Evolutionary conservation across 2,113 vertebrate genomes (phyloP).

Genomic region (Oplegnathus fasciatus): DNA sequence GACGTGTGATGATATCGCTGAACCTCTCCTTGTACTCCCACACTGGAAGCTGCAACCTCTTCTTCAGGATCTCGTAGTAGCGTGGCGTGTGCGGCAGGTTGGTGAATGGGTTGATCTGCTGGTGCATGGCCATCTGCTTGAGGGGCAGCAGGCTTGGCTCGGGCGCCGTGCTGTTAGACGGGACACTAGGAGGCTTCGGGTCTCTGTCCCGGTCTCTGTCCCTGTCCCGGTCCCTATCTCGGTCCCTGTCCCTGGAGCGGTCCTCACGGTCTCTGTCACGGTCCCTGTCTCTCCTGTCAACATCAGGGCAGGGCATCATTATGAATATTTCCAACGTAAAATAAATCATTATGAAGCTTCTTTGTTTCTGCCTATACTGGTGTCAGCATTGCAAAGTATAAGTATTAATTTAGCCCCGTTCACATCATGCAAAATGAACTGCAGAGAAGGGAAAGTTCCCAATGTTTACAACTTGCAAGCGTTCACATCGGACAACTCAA

Average conservation of each 20-base stretch:
- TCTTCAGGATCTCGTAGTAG: conserved; percentile 97
- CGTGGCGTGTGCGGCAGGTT: conserved; percentile 97
- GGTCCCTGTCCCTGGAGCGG: conserved; percentile 86
- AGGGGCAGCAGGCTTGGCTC: conserved; percentile 82
- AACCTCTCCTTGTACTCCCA: conserved; percentile 99
- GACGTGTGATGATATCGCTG: conserved; percentile 93
- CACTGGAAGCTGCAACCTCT: conserved; percentile 95
- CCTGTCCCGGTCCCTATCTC: conserved; percentile 85
- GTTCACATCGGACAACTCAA: background rate
- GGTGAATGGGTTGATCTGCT: conserved; percentile 98
- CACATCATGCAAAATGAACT: background rate
- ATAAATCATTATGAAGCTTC: background rate
- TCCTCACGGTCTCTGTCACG: conserved; percentile 93
- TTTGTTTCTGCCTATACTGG: background rate
- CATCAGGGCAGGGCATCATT: background rate
- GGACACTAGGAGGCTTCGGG: conserved; percentile 74
- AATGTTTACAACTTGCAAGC: background rate
- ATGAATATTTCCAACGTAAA: background rate
- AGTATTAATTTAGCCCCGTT: background rate
- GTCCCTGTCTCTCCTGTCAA: conserved; percentile 92
- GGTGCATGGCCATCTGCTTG: conserved; percentile 91
- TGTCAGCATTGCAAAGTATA: background rate
- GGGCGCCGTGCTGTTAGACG: conserved; percentile 82
- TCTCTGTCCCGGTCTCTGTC: conserved; percentile 96
- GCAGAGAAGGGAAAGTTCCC: background rate